Evolutionary conservation across 2,113 vertebrate species (phyloP).

Genomic region (Nothobranchius kuhntae): DNA sequence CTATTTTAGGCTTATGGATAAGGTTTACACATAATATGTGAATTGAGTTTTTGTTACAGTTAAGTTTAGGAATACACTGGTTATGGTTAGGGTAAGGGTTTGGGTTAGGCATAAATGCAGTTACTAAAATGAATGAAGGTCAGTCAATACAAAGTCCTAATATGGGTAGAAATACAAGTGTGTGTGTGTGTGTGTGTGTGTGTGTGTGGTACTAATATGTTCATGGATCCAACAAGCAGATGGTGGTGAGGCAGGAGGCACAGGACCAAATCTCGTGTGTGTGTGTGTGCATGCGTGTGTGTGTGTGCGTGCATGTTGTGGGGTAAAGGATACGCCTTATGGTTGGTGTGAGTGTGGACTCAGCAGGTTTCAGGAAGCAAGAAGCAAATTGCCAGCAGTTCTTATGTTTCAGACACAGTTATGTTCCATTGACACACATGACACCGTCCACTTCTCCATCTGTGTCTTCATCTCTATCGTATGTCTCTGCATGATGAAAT

Average conservation of each 20-base stretch:
- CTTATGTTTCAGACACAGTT: constrained; percentile 37
- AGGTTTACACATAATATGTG: no score
- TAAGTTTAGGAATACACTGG: no score
- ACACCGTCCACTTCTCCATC: constrained; percentile 33
- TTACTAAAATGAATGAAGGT: no score
- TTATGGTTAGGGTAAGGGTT: no score
- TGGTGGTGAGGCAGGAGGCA: constrained; percentile 58
- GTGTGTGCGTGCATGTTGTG: constrained; percentile 8
- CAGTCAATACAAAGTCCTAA: no score
- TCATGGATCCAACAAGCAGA: constrained; percentile 44
- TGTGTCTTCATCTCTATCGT: constrained; percentile 6
- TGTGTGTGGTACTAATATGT: no score
- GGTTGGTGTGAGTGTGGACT: constrained; percentile 1
- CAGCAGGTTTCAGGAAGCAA: constrained; percentile 56
- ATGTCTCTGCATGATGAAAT: neutral
- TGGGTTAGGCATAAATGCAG: no score
- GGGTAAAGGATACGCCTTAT: neutral
- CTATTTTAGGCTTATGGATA: no score
- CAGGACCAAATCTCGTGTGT: constrained; percentile 24
- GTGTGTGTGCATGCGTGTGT: constrained; percentile 15
- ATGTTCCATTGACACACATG: constrained; percentile 16
- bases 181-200: no score
- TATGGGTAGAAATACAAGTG: no score
- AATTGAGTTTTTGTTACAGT: no score
- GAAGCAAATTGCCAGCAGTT: constrained; percentile 54